Evolutionary conservation across 2,797 vertebrate genomes (phyloP).

Genomic region (Prionace glauca): DNA sequence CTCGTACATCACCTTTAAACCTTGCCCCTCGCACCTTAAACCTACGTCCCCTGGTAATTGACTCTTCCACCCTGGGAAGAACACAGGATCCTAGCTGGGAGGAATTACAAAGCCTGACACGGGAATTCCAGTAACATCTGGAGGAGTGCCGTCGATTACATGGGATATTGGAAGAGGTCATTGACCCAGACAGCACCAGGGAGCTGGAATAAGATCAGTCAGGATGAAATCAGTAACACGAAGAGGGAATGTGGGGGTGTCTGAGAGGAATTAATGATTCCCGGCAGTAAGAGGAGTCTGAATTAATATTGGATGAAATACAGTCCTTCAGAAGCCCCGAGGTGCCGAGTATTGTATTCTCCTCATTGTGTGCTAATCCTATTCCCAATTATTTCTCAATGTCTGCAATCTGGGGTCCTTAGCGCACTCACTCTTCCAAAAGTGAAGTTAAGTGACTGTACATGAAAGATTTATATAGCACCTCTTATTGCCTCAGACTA

Average conservation of each 20-base stretch:
- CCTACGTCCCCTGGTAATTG: no score
- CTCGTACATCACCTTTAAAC: no score
- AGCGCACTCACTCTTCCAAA: neutral
- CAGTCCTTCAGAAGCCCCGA: neutral
- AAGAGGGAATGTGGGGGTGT: no score
- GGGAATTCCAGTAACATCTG: neutral
- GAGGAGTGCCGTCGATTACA: neutral
- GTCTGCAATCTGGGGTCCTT: neutral
- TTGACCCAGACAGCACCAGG: neutral
- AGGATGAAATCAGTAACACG: neutral
- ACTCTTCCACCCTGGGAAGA: neutral
- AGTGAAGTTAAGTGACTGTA: neutral
- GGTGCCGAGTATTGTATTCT: neutral
- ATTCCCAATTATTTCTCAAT: neutral
- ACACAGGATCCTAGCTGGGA: neutral
- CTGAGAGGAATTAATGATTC: neutral
- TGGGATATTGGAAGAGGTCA: neutral
- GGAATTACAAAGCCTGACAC: neutral
- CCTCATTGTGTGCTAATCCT: neutral
- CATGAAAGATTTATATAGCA: neutral
- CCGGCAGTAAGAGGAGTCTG: neutral
- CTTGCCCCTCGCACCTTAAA: no score
- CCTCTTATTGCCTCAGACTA: neutral
- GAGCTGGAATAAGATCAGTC: neutral
- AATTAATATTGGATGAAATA: neutral